These are phyloP conservation scores for Todiramphus chloris DNA, from an alignment of 2,113 vertebrate species.

Conservation along the genomic window DNA sequence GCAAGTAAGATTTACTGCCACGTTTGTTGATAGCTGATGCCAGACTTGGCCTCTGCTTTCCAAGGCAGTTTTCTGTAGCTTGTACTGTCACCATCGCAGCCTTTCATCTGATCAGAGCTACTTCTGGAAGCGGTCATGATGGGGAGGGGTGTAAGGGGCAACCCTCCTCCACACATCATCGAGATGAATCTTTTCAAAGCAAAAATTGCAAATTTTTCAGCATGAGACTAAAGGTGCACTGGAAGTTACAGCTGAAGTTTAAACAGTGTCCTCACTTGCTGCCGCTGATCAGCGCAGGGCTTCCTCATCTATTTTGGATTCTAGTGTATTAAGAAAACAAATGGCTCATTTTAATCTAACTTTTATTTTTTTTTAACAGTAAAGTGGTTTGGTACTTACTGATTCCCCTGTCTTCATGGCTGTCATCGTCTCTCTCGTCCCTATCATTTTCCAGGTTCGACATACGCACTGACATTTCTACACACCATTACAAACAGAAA, in stretches of 20 bases:
- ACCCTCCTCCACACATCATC: neutral
- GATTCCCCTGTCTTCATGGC: constrained; percentile 96
- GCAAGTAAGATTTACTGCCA: neutral
- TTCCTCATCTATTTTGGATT: neutral
- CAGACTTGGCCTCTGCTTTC: neutral
- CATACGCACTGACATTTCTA: constrained; percentile 99
- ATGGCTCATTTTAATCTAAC: neutral
- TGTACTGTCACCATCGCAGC: neutral
- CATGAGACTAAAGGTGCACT: neutral
- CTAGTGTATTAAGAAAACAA: neutral
- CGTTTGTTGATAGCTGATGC: neutral
- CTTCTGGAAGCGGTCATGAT: neutral
- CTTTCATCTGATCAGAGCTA: neutral
- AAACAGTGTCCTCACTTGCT: neutral
- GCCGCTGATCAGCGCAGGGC: neutral
- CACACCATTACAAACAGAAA: constrained; percentile 58
- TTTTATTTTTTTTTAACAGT: neutral
- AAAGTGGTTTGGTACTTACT: constrained; percentile 78
- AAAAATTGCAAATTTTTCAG: neutral
- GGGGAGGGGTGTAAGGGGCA: neutral
- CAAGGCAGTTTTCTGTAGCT: neutral
- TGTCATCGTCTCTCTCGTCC: constrained; percentile 96
- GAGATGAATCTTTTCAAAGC: neutral
- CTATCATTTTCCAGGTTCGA: constrained; percentile 97
- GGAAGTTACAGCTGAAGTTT: neutral